Percentiles rank a stretch among this genome's conserved stretches.
Conservation (phyloP, 1,140 invertebrate genomes). For the Caenorhabditis inopinata region DNA sequence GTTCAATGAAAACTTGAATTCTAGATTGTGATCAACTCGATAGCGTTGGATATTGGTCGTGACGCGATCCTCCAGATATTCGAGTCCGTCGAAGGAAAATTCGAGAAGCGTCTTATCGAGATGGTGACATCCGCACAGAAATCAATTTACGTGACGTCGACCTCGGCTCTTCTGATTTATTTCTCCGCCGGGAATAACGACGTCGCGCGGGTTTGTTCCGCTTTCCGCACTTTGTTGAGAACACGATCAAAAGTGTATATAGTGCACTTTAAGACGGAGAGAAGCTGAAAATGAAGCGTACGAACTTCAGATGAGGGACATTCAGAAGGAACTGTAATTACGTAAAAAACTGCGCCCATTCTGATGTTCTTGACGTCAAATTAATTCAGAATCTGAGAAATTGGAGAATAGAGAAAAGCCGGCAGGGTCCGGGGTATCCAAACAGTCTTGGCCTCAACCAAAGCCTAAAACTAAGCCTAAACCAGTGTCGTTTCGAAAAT, state of each 20-base stretch:
- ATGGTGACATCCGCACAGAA: slow-evolving; percentile 8
- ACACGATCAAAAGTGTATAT: neutral
- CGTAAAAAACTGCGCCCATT: no score
- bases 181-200: slow-evolving; percentile 37
- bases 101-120: slow-evolving; percentile 28
- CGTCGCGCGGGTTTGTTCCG: neutral
- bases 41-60: slow-evolving; percentile 22
- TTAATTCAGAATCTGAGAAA: no score
- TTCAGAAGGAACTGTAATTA: neutral
- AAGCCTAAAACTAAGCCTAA: no score
- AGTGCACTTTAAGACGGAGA: neutral
- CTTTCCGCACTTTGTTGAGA: neutral
- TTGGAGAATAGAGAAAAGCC: neutral
- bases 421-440: neutral
- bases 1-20: no score
- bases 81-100: slow-evolving; percentile 19
- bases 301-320: neutral
- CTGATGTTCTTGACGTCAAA: no score
- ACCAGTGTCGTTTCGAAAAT: no score
- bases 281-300: neutral
- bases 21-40: slow-evolving; percentile 28
- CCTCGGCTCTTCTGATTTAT: slow-evolving; percentile 31
- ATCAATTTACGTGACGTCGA: slow-evolving; percentile 28
- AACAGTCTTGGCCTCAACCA: no score
- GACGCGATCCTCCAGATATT: slow-evolving; percentile 32